Percentiles rank a stretch among this genome's conserved stretches.
phyloP scores from a whole-genome alignment of 2,888 invertebrate genomes.

The Pyrrhia umbra region DNA sequence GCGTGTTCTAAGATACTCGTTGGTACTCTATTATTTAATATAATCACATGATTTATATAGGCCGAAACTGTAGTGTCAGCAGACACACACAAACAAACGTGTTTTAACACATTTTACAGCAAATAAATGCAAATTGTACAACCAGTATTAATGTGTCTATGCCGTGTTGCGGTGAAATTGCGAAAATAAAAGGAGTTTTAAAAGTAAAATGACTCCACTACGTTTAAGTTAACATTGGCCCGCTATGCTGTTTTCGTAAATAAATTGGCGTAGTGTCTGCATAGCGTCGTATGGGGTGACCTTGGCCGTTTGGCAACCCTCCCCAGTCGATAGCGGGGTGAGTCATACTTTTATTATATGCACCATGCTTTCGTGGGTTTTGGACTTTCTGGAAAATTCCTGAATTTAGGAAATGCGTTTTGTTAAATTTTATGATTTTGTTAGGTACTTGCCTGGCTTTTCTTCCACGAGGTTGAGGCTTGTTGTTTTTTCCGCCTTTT shows the following conservation, averaged over 20 bases:
- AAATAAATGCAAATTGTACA: conserved; percentile 15
- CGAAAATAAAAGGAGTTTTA: conserved; percentile 10
- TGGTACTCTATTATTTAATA: no score
- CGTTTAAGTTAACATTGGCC: conserved; percentile 21
- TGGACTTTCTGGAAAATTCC: background rate
- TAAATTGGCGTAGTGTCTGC: conserved; percentile 63
- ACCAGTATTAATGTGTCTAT: background rate
- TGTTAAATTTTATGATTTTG: no score
- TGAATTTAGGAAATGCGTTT: background rate
- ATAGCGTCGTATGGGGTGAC: conserved; percentile 69
- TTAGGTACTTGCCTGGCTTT: no score
- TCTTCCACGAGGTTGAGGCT: no score
- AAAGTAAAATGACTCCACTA: background rate
- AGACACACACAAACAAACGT: no score
- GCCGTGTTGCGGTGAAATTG: conserved; percentile 1
- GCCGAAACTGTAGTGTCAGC: no score
- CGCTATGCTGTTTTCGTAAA: conserved; percentile 27
- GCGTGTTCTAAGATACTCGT: no score
- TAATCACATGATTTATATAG: no score
- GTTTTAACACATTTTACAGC: conserved; percentile 4
- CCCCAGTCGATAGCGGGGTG: conserved; percentile 67
- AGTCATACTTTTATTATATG: conserved; percentile 61
- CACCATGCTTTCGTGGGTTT: background rate
- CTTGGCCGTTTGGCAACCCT: conserved; percentile 73
- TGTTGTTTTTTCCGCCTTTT: no score